phyloP scores from a whole-genome alignment of 2,888 invertebrate species.

The Torymus aiolomorphi region DNA sequence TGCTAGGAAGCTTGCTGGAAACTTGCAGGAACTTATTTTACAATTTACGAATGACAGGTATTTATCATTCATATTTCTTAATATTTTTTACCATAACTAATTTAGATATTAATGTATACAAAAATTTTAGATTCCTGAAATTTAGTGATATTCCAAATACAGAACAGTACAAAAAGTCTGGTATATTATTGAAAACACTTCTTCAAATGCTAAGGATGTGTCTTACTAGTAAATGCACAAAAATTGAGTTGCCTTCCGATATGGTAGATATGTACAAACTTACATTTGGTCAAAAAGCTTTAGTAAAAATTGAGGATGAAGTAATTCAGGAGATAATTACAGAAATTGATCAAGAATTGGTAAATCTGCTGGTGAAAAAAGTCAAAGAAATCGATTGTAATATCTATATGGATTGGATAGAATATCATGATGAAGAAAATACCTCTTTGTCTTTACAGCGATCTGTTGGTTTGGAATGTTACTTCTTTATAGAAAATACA shows the following conservation, averaged over 20 bases:
- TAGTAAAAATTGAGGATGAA: conserved; percentile 57
- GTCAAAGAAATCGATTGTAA: conserved; percentile 67
- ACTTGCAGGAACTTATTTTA: conserved; percentile 65
- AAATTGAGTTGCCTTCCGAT: conserved; percentile 16
- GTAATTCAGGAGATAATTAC: conserved; percentile 53
- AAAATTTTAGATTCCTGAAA: conserved; percentile 56
- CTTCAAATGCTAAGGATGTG: conserved; percentile 62
- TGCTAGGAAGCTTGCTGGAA: conserved; percentile 60
- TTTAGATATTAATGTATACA: neutral
- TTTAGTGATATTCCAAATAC: conserved; percentile 49
- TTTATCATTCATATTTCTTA: neutral
- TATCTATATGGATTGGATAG: conserved; percentile 69
- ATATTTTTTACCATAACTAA: neutral
- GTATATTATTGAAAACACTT: conserved; percentile 65
- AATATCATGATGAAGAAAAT: conserved; percentile 65
- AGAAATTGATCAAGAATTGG: conserved; percentile 62
- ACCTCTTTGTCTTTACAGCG: conserved; percentile 66
- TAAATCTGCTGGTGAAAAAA: conserved; percentile 63
- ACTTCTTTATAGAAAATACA: conserved; percentile 63
- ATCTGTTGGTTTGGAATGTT: conserved; percentile 67
- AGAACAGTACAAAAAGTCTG: conserved; percentile 61
- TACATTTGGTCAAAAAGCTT: conserved; percentile 64
- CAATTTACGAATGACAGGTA: conserved; percentile 60
- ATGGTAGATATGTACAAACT: conserved; percentile 64
- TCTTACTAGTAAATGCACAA: conserved; percentile 51